Evolutionary conservation across 1,140 invertebrate species (phyloP).

Genomic region (Laupala kohalensis): DNA sequence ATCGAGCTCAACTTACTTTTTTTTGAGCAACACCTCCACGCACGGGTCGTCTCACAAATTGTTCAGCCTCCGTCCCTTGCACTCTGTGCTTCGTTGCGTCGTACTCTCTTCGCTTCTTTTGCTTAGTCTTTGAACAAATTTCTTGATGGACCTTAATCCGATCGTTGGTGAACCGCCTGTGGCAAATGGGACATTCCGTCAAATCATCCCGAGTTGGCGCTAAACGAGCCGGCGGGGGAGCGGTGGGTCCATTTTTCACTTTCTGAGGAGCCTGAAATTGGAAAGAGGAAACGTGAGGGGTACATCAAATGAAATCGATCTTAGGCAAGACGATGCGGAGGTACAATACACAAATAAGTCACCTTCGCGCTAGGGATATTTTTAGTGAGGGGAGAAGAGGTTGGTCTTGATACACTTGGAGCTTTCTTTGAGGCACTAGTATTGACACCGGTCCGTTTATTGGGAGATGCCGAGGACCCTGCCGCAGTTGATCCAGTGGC

Average conservation of each 20-base stretch:
- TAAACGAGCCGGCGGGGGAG: not conserved
- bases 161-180: conserved; percentile 62
- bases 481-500: not conserved
- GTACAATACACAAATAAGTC: not conserved
- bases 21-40: conserved; percentile 28
- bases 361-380: not conserved
- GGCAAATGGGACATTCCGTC: conserved; percentile 46
- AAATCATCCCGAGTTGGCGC: conserved; percentile 20
- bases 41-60: conserved; percentile 31
- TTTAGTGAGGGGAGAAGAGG: not conserved
- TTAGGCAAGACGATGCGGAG: not conserved
- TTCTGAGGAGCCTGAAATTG: not conserved
- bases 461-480: no score
- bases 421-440: not conserved
- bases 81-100: conserved; percentile 73
- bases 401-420: not conserved
- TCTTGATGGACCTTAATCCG: conserved; percentile 64
- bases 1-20: conserved; percentile 17
- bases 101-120: conserved; percentile 73
- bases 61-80: conserved; percentile 75
- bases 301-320: no score
- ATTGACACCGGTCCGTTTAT: no score
- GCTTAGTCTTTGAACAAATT: conserved; percentile 61
- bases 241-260: not conserved
- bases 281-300: not conserved